Evolutionary conservation across 2,797 vertebrate genomes (phyloP).

Genomic region (Tadarida brasiliensis): DNA sequence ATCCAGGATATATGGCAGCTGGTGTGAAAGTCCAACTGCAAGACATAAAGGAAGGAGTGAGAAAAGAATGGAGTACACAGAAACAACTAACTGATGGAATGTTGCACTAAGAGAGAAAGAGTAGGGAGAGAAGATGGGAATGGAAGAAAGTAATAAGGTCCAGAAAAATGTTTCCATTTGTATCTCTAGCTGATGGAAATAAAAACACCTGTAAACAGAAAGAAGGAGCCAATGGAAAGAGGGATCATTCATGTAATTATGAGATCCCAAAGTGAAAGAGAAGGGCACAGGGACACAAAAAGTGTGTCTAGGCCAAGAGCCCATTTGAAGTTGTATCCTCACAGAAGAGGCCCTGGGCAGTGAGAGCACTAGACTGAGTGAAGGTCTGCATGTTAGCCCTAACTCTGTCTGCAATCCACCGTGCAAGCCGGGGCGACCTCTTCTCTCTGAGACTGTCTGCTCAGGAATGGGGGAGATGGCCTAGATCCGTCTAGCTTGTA

Average conservation of each 20-base stretch:
- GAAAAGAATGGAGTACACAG: neutral
- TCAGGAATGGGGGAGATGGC: neutral
- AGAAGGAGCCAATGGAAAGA: neutral
- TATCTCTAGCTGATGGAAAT: slow-evolving; percentile 18
- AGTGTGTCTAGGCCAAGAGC: neutral
- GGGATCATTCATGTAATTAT: neutral
- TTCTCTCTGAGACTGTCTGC: neutral
- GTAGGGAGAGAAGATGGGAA: neutral
- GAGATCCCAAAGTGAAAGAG: neutral
- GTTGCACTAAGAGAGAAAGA: neutral
- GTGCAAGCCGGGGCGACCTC: neutral
- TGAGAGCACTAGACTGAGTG: neutral
- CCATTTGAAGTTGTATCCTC: neutral
- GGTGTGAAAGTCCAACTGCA: neutral
- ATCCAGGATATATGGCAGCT: neutral
- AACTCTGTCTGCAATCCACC: too few species aligned
- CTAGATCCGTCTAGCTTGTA: neutral
- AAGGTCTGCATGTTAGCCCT: neutral
- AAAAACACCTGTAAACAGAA: neutral
- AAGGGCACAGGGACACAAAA: neutral
- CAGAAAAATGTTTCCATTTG: neutral
- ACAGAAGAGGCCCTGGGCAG: neutral
- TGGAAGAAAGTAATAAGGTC: neutral
- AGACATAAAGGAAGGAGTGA: neutral
- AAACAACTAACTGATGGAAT: neutral